These are phyloP conservation scores for Lysandra coridon DNA, from an alignment of 2,888 invertebrate genomes.

Conservation along the genomic window DNA sequence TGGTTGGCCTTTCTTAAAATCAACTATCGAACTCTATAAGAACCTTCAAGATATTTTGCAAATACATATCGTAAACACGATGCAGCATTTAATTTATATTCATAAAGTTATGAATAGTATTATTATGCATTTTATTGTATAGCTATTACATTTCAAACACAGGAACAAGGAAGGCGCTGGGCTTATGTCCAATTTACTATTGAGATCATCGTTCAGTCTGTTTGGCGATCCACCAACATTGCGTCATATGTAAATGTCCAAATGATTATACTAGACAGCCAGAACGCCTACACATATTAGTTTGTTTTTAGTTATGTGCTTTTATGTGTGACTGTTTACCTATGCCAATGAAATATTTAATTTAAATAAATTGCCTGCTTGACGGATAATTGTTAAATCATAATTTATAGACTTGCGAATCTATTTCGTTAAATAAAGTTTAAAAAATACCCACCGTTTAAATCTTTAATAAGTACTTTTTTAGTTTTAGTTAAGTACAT, in stretches of 20 bases:
- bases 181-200: conserved; percentile 16
- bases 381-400: too few species aligned
- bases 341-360: not conserved
- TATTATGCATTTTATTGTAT: not conserved
- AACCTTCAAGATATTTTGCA: not conserved
- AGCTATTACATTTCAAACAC: not conserved
- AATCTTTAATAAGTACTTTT: too few species aligned
- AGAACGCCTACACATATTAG: conserved; percentile 2
- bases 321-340: not conserved
- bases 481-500: too few species aligned
- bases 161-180: not conserved
- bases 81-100: not conserved
- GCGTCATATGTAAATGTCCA: not conserved
- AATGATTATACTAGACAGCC: not conserved
- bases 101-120: not conserved
- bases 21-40: not conserved
- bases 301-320: not conserved
- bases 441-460: too few species aligned
- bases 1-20: too few species aligned
- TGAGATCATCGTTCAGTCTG: conserved; percentile 21
- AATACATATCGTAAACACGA: not conserved
- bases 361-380: not conserved
- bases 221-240: conserved; percentile 16
- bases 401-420: too few species aligned
- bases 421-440: too few species aligned